Conservation (phyloP, 2,888 invertebrate species). For the Pammene fasciana region DNA sequence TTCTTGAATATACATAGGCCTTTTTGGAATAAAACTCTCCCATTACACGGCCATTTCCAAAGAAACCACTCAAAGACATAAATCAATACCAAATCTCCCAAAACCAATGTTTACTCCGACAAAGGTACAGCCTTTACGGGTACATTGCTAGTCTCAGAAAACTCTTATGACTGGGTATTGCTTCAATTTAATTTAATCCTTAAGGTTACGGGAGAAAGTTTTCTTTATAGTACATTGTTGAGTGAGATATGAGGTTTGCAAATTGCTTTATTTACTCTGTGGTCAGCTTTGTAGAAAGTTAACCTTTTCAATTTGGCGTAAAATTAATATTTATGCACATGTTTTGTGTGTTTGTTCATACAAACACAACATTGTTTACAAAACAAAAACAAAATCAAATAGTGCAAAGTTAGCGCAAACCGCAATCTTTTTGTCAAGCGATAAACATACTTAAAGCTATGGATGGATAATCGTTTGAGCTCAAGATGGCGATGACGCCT, state of each 20-base stretch:
- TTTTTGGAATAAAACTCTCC: constrained; percentile 19
- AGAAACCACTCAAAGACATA: constrained; percentile 40
- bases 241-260: neutral
- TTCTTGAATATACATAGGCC: neutral
- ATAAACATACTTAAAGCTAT: no score
- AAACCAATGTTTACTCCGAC: constrained; percentile 40
- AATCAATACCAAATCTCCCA: constrained; percentile 40
- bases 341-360: constrained; percentile 19
- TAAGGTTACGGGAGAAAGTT: neutral
- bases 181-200: neutral
- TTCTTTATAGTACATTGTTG: neutral
- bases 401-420: neutral
- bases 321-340: constrained; percentile 37
- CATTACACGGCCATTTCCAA: constrained; percentile 40
- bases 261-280: neutral
- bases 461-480: no score
- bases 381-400: neutral
- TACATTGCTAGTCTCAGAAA: neutral
- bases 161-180: neutral
- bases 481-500: no score
- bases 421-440: neutral
- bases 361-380: neutral
- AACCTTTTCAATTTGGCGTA: constrained; percentile 39
- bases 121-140: constrained; percentile 18
- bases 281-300: constrained; percentile 18